Evolutionary conservation across 2,888 invertebrate genomes (phyloP), one percentile per base, ranked within the genome.

Genomic region (Ethmia dodecea): DNA sequence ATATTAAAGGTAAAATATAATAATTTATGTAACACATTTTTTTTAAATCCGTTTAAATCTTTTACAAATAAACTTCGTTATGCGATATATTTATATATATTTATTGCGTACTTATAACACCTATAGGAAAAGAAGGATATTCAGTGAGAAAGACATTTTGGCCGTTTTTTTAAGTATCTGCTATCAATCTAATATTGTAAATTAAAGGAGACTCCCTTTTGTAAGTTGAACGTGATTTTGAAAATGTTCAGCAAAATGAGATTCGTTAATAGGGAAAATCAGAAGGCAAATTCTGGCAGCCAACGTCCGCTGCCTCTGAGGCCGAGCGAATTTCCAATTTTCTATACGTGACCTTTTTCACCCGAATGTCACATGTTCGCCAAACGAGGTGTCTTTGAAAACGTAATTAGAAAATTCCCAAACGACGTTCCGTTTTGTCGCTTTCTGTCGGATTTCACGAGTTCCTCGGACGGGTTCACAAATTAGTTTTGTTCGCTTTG

Each of bases 341-440:
- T 72, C 72, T 70, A 70, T 68, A 79, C 74, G 83, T 81, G 81
- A 86, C 84, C 86, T 79, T 81, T 84, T 78, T 75, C 76, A 73
- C 61, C 67, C 64, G 63, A 60, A 65, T 68, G 80, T 84, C 81
- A 80, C 84, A 81, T 78, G 74, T 67, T 77, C 77, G 62, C 73
- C 76, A 73, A 78, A 78, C 80, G 83, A 86, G 80, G 76, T 80
- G 80, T 84, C 83, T 84, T 84, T 83, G 81, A 79, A 78, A 78
- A 77, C 78, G 83, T 84, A 84, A 86, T 86, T 86, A 84, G 83
- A 81, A 84, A 86, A 84, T 84, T 83, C 83, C 79, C 73, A 60
- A 83, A 78, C 74, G 77, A 69, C 76, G 60, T 65, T 57, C 55
- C 61, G 62, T 71, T 69, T 57, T 65, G 66, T 47, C 51, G 52